These are phyloP conservation scores for Cygnus atratus DNA, from an alignment of 2,113 vertebrate genomes.

Conservation along the genomic window DNA sequence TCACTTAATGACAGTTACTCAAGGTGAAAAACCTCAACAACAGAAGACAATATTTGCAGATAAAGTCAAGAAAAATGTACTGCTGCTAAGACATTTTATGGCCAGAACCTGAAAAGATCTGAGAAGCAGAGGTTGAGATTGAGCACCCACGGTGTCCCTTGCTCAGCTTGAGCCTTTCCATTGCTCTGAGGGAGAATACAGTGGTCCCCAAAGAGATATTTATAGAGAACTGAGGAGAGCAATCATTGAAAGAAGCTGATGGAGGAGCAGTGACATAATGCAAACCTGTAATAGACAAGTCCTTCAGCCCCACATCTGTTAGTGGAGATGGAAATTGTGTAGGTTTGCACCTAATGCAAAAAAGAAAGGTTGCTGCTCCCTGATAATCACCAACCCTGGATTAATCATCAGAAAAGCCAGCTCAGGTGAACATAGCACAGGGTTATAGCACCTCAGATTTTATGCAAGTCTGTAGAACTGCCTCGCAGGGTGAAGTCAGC, in stretches of 20 bases:
- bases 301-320: rapidly evolving
- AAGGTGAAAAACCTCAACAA: background rate
- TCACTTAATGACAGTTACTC: background rate
- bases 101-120: background rate
- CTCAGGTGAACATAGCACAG: background rate
- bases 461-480: background rate
- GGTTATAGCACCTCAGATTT: background rate
- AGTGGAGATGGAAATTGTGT: background rate
- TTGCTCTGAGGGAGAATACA: background rate
- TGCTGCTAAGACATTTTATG: background rate
- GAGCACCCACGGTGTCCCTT: background rate
- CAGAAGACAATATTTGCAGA: background rate
- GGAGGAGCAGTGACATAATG: background rate
- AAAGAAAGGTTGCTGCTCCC: background rate
- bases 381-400: background rate
- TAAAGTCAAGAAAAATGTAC: background rate
- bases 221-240: background rate
- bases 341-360: background rate
- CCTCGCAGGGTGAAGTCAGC: background rate
- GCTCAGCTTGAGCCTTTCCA: rapidly evolving
- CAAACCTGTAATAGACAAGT: background rate
- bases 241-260: background rate
- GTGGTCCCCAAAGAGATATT: background rate
- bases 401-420: background rate
- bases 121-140: background rate